Conservation (phyloP, 1,140 invertebrate genomes). For the Gryllus bimaculatus region DNA sequence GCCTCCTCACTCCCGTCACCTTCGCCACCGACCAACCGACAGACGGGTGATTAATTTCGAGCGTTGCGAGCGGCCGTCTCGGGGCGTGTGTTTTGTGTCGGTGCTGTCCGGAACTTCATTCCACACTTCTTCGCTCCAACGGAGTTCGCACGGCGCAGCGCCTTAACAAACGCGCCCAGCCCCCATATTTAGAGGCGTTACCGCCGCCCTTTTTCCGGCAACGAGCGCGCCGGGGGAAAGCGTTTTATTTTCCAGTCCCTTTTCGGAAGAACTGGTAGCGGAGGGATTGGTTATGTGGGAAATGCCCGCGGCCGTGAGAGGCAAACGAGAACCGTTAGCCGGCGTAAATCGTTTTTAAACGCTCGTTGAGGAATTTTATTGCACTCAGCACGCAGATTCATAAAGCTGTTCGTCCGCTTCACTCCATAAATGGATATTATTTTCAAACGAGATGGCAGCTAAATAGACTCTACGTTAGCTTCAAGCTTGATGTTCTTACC, state of each 20-base stretch:
- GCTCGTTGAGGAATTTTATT: neutral
- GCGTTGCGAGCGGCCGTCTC: neutral
- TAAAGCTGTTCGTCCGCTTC: neutral
- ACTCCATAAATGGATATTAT: neutral
- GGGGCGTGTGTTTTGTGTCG: neutral
- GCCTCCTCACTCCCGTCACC: too few relatives aligned
- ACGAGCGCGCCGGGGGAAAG: neutral
- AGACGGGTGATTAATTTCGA: neutral
- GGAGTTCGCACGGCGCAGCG: neutral
- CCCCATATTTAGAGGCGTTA: neutral
- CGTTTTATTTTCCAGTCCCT: neutral
- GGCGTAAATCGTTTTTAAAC: neutral
- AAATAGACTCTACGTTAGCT: neutral
- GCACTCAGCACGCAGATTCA: neutral
- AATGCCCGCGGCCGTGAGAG: neutral
- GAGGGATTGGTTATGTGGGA: neutral
- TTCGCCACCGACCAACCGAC: neutral
- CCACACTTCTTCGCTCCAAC: neutral
- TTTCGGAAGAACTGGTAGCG: neutral
- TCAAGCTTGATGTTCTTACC: too few relatives aligned
- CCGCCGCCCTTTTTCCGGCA: neutral
- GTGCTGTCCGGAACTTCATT: neutral
- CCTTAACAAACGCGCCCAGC: neutral
- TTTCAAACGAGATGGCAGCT: neutral
- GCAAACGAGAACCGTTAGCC: neutral